Conservation (phyloP, 2,113 vertebrate species). For the Syngnathoides biaculeatus region DNA sequence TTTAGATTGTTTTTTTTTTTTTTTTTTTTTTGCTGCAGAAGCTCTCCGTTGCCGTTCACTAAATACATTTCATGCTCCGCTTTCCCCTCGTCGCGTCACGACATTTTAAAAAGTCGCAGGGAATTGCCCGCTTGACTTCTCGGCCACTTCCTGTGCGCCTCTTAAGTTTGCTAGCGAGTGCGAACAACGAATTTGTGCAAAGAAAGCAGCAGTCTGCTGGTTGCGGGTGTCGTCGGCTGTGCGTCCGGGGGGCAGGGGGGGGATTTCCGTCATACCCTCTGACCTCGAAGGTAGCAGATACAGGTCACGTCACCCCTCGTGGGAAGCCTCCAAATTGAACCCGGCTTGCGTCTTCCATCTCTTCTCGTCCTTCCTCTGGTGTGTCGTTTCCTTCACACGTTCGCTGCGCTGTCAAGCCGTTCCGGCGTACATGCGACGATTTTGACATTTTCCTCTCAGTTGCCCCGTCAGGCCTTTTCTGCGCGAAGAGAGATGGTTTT, state of each 20-base stretch:
- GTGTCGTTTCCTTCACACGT: conserved; percentile 66
- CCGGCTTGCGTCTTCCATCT: conserved; percentile 76
- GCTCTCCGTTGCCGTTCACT: conserved; percentile 34
- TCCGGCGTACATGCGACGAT: conserved; percentile 72
- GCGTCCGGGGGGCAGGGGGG: too few species aligned
- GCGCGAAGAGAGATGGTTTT: conserved; percentile 70
- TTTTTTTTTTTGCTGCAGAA: conserved; percentile 26
- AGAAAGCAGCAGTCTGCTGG: conserved; percentile 68
- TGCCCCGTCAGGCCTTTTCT: conserved; percentile 71
- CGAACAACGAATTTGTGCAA: conserved; percentile 64
- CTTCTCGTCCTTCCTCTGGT: conserved; percentile 59
- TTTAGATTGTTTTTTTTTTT: too few species aligned
- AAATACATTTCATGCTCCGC: conserved; percentile 27
- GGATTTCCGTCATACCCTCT: conserved; percentile 61
- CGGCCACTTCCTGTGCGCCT: conserved; percentile 58
- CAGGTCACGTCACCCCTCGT: conserved; percentile 75
- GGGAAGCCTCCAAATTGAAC: conserved; percentile 78
- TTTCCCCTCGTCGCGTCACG: conserved; percentile 30
- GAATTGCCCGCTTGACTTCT: conserved; percentile 57
- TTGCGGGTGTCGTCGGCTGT: conserved; percentile 61
- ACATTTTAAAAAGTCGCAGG: conserved; percentile 27
- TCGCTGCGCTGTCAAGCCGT: conserved; percentile 77
- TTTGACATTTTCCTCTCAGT: conserved; percentile 65
- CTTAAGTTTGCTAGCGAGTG: conserved; percentile 34
- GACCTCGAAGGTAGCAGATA: conserved; percentile 75